phyloP scores from a whole-genome alignment of 2,888 invertebrate genomes.

The Alentia gelatinosa region DNA sequence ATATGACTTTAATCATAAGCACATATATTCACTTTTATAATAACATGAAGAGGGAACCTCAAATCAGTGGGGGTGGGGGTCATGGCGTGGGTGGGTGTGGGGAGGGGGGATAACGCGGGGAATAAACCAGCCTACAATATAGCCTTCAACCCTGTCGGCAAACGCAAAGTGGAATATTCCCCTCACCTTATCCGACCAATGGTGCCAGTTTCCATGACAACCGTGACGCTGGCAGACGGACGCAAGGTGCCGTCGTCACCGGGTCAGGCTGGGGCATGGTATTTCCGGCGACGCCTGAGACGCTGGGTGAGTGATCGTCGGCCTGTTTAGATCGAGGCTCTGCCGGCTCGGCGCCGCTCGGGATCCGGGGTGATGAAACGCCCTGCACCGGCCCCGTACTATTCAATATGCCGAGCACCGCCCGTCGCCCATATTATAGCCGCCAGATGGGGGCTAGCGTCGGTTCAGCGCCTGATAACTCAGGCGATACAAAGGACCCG shows the following conservation, averaged over 20 bases:
- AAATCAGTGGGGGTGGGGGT: too few species aligned
- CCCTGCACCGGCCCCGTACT: neutral
- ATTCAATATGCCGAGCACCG: slow-evolving; percentile 26
- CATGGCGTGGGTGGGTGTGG: too few species aligned
- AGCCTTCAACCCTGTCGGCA: too few species aligned
- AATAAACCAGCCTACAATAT: too few species aligned
- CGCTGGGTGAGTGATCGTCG: neutral
- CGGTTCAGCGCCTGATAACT: neutral
- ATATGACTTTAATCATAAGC: too few species aligned
- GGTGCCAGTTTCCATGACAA: neutral
- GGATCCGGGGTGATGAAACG: slow-evolving; percentile 16
- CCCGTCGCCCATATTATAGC: slow-evolving; percentile 12
- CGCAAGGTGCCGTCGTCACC: neutral
- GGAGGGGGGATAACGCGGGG: too few species aligned
- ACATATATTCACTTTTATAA: too few species aligned
- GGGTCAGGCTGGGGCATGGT: neutral
- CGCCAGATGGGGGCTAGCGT: slow-evolving; percentile 1
- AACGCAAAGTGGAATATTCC: too few species aligned
- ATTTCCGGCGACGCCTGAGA: neutral
- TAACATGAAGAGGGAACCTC: too few species aligned
- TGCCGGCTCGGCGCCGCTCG: neutral
- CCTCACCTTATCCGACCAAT: too few species aligned
- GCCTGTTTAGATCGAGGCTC: neutral
- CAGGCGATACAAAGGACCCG: too few species aligned
- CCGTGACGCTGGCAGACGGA: neutral